Base-by-base conservation (phyloP, 2,113 vertebrate species). In the Aspidoscelis tigris region DNA sequence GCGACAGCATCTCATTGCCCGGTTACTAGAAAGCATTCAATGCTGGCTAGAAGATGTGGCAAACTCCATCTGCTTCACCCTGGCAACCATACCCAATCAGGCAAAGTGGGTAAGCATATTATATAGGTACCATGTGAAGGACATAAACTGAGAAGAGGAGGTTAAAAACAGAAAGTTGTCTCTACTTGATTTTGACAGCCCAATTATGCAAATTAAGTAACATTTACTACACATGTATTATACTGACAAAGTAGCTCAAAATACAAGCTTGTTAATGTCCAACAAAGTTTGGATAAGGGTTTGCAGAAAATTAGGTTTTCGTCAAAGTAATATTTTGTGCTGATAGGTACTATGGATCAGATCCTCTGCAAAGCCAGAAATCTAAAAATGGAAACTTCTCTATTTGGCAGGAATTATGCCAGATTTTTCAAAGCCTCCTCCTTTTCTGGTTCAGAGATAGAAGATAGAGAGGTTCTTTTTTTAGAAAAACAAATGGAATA, bases 351-450 rank as follows among this genome's bases (percentile, higher is more conserved):
- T 83, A 71, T 91, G 87, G 85, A 86, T 80, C 80, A 1, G 7
- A 14, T 50, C 89, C 84, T 88, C 93, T 0, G 82, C 88, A 92
- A 80, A 89, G 83, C 83, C 0, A 0, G 44, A 55, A 44, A 74
- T 16, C 86, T 84, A 20, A 39, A 70, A 79, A 68, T 65, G 64
- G 44, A 78, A 80, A 87, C 18, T 72, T 78, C 73, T 71, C 82
- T 73, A 7, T 6, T 8, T 6, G 86, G 16, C 80, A 84, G 64
- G 33, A 78, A 88, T 79, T 33, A 8, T 81, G 72, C 39, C 58
- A 88, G 82, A 84, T 61, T 41, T 9, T 61, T 18, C 14, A 93
- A 50, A 93, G 93, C 89, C 82, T 75, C 69, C 10, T 33, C 33
- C 33, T 33, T 33, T 33, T 69, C 26, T 33, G 14, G 12, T 69